Evolutionary conservation across 2,113 vertebrate genomes (phyloP), one percentile per base, ranked within the genome.

Genomic region (Sinosuthora webbiana): DNA sequence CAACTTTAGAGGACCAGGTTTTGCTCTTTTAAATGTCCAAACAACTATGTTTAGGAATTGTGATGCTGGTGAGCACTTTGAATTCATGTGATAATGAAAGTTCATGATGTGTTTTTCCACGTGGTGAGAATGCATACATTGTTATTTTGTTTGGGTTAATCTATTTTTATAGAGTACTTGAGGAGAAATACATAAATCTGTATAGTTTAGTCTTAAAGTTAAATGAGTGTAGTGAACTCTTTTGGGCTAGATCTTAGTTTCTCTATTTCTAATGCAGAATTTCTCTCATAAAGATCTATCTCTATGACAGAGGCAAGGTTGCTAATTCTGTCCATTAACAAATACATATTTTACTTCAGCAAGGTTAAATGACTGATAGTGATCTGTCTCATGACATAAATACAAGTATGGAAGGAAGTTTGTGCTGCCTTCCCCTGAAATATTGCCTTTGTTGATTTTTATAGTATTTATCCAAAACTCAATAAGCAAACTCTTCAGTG

Each of bases 381-480:
- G 65, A 89, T 79, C 69, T 82, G n/a, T 63, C 55, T 62, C 63
- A 77, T 83, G 68, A 83, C 33, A 86, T 60, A 92, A 80, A 76
- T 27, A 39, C 39, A 69, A 87, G 17, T 23, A 89, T 9, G 18
- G 83, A 82, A 91, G 57, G 71, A 89, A 93, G 28, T 69, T 91
- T 89, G 23, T 93, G 22, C 74, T 82, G 57, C 57, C 57, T 89
- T 68, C 39, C 23, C 57, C 83, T 76, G 74, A 87, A 91, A 84
- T 42, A 82, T 87, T 62, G 25, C 6, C 8, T 82, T 49, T 89
- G 53, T 63, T 91, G 57, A 55, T 89, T 94, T 95, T 91, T 77
- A 16, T 59, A 94, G 70, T 18, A 42, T 82, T 85, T 28, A 50
- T 89, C 91, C 87, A 94, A 85, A 93, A 89, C 53, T 80, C 74